These are phyloP conservation scores for Conus betulinus DNA, from an alignment of 1,140 invertebrate species.

Conservation along the genomic window DNA sequence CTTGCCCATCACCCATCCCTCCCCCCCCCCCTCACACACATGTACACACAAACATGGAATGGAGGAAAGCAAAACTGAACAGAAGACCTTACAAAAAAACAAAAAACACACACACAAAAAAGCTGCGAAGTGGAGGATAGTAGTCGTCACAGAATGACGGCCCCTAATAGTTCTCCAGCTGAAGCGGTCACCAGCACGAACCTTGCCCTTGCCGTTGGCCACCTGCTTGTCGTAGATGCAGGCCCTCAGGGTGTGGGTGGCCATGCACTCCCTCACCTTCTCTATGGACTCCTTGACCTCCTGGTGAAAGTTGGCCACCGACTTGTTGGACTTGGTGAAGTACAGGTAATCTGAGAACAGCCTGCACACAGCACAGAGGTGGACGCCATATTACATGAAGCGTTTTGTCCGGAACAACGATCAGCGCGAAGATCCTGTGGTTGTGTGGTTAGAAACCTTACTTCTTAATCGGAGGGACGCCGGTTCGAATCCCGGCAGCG, in stretches of 20 bases:
- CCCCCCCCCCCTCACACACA: too few species aligned
- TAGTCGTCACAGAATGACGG: too few species aligned
- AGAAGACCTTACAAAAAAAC: too few species aligned
- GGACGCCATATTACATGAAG: neutral
- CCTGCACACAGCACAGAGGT: slow-evolving; percentile 50
- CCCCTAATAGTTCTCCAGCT: too few species aligned
- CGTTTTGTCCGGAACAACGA: neutral
- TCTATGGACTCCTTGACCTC: slow-evolving; percentile 46
- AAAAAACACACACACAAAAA: too few species aligned
- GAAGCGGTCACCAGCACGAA: neutral
- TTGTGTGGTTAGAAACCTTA: neutral
- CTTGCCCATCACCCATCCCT: too few species aligned
- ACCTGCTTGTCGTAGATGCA: slow-evolving; percentile 60
- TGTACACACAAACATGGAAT: too few species aligned
- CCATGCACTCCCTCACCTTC: slow-evolving; percentile 50
- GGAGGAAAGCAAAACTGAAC: too few species aligned
- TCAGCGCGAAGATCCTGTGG: neutral
- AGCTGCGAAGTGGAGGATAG: too few species aligned
- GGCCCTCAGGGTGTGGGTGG: slow-evolving; percentile 39
- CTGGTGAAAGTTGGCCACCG: slow-evolving; percentile 60
- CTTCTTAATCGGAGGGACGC: too few species aligned
- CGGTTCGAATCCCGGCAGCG: too few species aligned
- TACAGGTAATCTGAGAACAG: slow-evolving; percentile 70
- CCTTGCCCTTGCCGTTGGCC: slow-evolving; percentile 33
- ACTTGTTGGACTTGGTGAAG: slow-evolving; percentile 62